Base-by-base conservation (phyloP, 2,797 vertebrate species). In the Pipistrellus pygmaeus region DNA sequence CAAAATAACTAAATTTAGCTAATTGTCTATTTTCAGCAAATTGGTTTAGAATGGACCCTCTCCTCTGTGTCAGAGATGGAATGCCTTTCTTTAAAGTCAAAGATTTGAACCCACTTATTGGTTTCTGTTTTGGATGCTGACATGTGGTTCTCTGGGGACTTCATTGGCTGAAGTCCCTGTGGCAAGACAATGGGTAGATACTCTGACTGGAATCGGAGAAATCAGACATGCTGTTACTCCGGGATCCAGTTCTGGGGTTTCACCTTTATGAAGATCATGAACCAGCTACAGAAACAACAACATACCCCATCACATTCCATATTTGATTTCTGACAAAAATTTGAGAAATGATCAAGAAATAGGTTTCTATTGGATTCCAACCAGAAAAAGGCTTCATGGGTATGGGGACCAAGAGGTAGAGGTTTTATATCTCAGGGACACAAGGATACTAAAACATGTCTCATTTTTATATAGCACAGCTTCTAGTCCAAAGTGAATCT, bases 81-180 rank as follows among this genome's bases (percentile, higher is more conserved):
- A 8, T 81, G 30, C 27, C 81, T 95, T 96, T 69, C 76, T 91
- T 93, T 88, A 90, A 55, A 75, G 21, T 77, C 60, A 92, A 95
- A 92, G 89, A 95, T 27, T 20, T 95, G 80, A 95, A 86, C 11
- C 41, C 3, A 84, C 38, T 57, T 78, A 20, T 66, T 94, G 44
- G 46, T 95, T 64, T 95, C 78, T 13, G 60, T 35, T 25, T 76
- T 92, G 53, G 46, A 88, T 25, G 6, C 12, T 72, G 84, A 85
- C 41, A 15, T 25, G 53, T 82, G 51, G 30, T 71, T 88, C 46
- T 55, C 62, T 78, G 57, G 57, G 68, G 89, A 88, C 78, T 78
- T 71, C 35, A 13, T 64, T 55, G 62, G 27, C 55, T 77, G 41
- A 72, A 87, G 83, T 30, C 10, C 23, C 86, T 46, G 6, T 57